Base-by-base conservation (phyloP, 2,113 vertebrate species). In the Danio rerio region DNA sequence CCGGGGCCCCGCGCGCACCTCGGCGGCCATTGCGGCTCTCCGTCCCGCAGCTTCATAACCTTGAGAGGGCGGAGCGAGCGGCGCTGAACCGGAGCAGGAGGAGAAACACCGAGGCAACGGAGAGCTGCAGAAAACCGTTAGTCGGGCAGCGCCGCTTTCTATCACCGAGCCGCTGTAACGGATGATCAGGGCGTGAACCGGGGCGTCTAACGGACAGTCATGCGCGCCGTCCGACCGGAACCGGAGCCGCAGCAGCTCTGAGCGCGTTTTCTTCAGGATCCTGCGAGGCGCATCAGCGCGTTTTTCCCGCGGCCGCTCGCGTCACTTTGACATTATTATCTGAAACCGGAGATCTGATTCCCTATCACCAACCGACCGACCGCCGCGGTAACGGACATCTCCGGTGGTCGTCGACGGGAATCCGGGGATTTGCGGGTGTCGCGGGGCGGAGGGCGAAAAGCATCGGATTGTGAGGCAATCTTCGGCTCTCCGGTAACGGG, bases 21-120 rank as follows among this genome's bases (percentile, higher is more conserved):
- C 16, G 7, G n/a, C 62, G 71, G 78, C 90, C 94, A 93, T 91
- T 87, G 74, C 78, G 93, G 93, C 85, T 92, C 90, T 3, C n/a
- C 0, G 3, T n/a, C 52, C 31, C n/a, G 11, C 88, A 89, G 92
- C 90, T 91, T 92, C 91, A 74, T 87, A 89, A 87, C 85, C 84
- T 84, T 81, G 61, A 81, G 90, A 93, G 90, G 93, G 93, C 88
- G 93, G 93, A 91, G 92, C 83, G 87, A 91, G 78, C 87, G 85
- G 89, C 89, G 91, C 87, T 90, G 89, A 89, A 90, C 91, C 88
- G 88, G 89, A 92, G 90, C 91, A 89, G 86, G 90, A 90, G 91
- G 85, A 73, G 78, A 81, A 81, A 86, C 88, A 83, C 88, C 75
- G 85, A 89, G 90, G 90, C 88, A 68, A 82, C 90, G 85, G 86